Conservation (phyloP, 2,113 vertebrate species). For the Sander vitreus region DNA sequence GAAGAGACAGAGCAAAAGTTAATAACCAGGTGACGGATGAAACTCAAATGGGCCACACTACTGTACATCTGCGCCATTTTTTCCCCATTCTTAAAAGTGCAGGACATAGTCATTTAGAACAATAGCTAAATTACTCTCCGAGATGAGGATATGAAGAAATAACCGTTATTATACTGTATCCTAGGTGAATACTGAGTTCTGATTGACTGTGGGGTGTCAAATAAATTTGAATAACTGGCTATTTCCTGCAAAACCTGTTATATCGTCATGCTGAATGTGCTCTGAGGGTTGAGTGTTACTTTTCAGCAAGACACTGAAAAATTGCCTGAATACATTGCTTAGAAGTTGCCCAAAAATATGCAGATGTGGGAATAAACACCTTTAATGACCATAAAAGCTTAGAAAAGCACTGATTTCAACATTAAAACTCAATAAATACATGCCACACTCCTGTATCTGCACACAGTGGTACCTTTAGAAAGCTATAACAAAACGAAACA, state of each 20-base stretch:
- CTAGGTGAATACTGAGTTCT: slow-evolving; percentile 32
- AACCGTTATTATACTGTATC: slow-evolving; percentile 46
- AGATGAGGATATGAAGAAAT: slow-evolving; percentile 49
- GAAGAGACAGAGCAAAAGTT: slow-evolving; percentile 50
- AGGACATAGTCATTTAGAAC: slow-evolving; percentile 46
- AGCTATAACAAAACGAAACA: neutral
- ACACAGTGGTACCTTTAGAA: neutral
- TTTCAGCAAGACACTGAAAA: slow-evolving; percentile 34
- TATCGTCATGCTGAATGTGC: slow-evolving; percentile 29
- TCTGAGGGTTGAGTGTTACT: slow-evolving; percentile 29
- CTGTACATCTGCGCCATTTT: slow-evolving; percentile 22
- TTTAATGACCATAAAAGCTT: slow-evolving; percentile 23
- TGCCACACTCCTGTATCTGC: neutral
- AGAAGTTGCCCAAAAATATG: slow-evolving; percentile 17
- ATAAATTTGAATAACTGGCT: slow-evolving; percentile 47
- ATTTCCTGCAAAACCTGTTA: slow-evolving; percentile 46
- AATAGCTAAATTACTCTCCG: slow-evolving; percentile 51
- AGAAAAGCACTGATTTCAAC: neutral
- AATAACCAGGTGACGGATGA: slow-evolving; percentile 55
- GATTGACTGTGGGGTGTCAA: slow-evolving; percentile 38
- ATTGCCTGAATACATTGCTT: slow-evolving; percentile 18
- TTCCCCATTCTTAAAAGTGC: slow-evolving; percentile 29
- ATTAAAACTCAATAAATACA: neutral
- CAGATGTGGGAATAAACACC: neutral
- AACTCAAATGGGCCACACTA: slow-evolving; percentile 36